Conservation (phyloP, 2,113 vertebrate species). For the Geococcyx californianus region DNA sequence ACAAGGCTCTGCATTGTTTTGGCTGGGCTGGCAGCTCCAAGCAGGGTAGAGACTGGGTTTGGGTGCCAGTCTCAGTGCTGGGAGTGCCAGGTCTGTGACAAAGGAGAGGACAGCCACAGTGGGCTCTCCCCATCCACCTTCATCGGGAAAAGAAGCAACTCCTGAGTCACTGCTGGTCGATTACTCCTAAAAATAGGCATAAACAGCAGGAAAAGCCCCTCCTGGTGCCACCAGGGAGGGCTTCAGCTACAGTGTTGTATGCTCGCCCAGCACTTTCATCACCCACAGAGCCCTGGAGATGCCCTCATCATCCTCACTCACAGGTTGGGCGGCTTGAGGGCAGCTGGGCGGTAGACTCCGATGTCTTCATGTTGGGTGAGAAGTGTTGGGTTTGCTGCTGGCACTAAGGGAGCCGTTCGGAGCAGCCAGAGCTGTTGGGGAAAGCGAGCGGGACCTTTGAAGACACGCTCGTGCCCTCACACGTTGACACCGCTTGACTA, state of each 20-base stretch:
- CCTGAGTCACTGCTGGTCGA: background rate
- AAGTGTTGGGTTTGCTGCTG: background rate
- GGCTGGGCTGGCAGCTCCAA: background rate
- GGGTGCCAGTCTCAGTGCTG: fast-evolving
- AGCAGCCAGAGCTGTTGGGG: fast-evolving
- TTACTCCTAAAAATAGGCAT: background rate
- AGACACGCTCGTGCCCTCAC: fast-evolving
- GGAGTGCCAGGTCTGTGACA: too few relatives aligned
- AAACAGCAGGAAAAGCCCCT: fast-evolving
- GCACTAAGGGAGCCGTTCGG: fast-evolving
- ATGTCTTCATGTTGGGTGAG: fast-evolving
- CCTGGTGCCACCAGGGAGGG: fast-evolving
- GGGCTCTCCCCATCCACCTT: too few relatives aligned
- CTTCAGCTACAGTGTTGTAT: fast-evolving
- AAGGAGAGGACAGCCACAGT: too few relatives aligned
- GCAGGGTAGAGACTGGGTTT: background rate
- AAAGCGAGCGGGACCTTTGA: fast-evolving
- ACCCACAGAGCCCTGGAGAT: fast-evolving
- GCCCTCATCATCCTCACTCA: background rate
- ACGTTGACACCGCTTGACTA: fast-evolving
- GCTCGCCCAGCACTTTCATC: fast-evolving
- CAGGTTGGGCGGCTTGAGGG: fast-evolving
- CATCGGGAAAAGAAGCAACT: fast-evolving
- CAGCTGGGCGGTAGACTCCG: fast-evolving
- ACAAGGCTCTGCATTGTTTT: fast-evolving